Conservation (phyloP, 2,113 vertebrate genomes). For the Casuarius casuarius region DNA sequence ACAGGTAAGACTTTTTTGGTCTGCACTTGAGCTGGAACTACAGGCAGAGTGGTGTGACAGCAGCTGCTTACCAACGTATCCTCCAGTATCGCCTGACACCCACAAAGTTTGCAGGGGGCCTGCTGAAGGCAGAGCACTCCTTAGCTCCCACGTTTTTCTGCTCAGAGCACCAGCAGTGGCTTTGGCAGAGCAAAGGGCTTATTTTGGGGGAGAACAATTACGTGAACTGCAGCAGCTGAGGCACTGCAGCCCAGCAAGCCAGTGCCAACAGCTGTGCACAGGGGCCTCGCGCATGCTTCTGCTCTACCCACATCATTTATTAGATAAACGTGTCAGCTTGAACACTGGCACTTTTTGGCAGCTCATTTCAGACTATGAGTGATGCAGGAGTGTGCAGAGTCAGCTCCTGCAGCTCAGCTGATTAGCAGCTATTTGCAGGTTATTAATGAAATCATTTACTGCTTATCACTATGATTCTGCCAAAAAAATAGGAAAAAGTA, state of each 20-base stretch:
- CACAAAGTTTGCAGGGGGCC: rapidly evolving
- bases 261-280: background rate
- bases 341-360: background rate
- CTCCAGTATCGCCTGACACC: background rate
- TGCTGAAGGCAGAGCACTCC: background rate
- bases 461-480: background rate
- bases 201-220: background rate
- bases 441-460: conserved; percentile 25
- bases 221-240: background rate
- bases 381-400: rapidly evolving
- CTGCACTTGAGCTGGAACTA: background rate
- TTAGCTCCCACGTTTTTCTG: rapidly evolving
- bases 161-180: rapidly evolving
- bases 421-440: background rate
- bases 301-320: background rate
- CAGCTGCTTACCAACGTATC: background rate
- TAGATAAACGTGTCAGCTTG: background rate
- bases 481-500: background rate
- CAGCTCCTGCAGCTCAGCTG: background rate
- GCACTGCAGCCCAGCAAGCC: background rate
- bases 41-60: background rate
- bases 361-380: background rate
- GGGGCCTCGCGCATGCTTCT: background rate
- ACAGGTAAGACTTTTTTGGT: rapidly evolving
- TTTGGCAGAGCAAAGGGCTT: background rate